Base-by-base conservation (phyloP, 2,888 invertebrate species). In the Aproaerema taeniolella region DNA sequence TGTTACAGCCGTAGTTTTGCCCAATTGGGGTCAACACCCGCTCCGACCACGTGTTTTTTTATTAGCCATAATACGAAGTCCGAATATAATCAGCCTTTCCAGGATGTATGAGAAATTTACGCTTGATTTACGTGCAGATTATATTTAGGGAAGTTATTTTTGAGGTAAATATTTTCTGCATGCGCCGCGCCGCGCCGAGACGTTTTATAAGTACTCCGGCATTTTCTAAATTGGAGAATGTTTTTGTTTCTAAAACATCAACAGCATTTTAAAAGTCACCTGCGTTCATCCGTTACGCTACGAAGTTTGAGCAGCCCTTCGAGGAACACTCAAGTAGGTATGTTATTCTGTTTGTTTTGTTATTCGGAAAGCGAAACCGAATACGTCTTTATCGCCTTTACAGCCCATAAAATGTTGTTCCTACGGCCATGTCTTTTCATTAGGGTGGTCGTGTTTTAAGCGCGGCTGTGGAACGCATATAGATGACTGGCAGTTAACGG, bases 41-140 rank as follows among this genome's bases (percentile, higher is more conserved):
- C n/a, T n/a, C n/a, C 48, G 38, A 56, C 60, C 77, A 77, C 69
- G 72, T 77, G 75, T 50, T 49, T 47, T 52, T 70, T 71, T 68
- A 69, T 62, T 67, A 63, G 53, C 59, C 59, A 62, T 67, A 58
- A 63, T 63, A 65, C 48, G 44, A 52, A 45, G 31, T 44, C 15
- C 11, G 11, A 9, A 25, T 10, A 30, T 16, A 36, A 17, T 28
- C 31, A 30, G 28, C 17, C 7, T 36, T 14, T 6, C 13, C 36
- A 25, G 35, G 36, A 39, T 32, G 38, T 38, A 34, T 32, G 14
- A 38, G 35, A 39, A 24, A 33, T 43, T 43, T 36, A 43, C 33
- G 39, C 24, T 39, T 20, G 39, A 39, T 43, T 43, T 33, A 39
- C 37, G 36, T 43, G 42, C 43, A 37, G 43, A 43, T 43, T 38